Evolutionary conservation across 92 coral and sea anemone species (phyloP).

Genomic region (Muricea muricata): DNA sequence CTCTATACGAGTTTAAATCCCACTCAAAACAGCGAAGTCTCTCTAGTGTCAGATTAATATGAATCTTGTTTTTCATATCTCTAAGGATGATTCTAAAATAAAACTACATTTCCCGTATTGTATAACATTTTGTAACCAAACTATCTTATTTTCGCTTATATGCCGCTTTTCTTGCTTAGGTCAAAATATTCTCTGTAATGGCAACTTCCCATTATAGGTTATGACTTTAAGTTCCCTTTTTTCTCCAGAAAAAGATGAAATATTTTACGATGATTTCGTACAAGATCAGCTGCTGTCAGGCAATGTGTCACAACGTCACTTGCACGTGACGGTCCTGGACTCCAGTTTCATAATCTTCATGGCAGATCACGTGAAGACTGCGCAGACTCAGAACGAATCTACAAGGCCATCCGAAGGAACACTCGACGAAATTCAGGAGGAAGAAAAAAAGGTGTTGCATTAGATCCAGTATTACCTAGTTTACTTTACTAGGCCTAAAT

Average conservation of each 20-base stretch:
- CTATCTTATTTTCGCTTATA: too few species aligned
- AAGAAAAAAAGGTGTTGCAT: not conserved
- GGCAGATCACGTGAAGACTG: constrained; percentile 78
- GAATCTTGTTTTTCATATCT: too few species aligned
- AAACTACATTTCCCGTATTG: too few species aligned
- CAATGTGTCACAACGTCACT: constrained; percentile 74
- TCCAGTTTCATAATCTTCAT: constrained; percentile 71
- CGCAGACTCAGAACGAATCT: constrained; percentile 41
- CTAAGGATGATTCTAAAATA: too few species aligned
- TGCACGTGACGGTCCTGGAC: constrained; percentile 72
- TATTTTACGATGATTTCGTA: constrained; percentile 94
- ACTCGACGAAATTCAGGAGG: constrained; percentile 21
- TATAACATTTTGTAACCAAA: too few species aligned
- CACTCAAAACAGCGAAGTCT: too few species aligned
- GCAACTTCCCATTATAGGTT: not conserved
- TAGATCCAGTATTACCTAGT: too few species aligned
- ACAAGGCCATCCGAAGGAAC: constrained; percentile 30
- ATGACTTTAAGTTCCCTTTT: not conserved
- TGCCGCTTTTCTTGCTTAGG: too few species aligned
- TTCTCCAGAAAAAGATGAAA: constrained; percentile 78
- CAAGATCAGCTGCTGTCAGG: constrained; percentile 98
- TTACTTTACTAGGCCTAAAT: too few species aligned
- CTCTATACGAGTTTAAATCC: too few species aligned
- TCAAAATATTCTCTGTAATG: too few species aligned
- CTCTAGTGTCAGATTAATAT: too few species aligned